Base-by-base conservation (phyloP, 2,113 vertebrate species). In the Amia ocellicauda region DNA sequence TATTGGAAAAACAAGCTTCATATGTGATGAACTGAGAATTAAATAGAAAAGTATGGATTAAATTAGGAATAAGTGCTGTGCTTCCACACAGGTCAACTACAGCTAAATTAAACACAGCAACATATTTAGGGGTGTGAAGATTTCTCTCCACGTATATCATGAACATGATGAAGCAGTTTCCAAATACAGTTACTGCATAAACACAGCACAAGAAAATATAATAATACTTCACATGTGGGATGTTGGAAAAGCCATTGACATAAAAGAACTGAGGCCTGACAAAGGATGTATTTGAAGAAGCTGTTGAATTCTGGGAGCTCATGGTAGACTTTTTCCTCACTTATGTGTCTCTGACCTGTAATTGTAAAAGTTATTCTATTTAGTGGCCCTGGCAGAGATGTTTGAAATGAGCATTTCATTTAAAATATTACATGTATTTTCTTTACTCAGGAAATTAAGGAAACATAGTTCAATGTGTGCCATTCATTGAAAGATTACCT, bases 101-200 rank as follows among this genome's bases (percentile, higher is more conserved):
- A 23, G 55, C 24, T 36, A 57, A 28, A 23, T 57, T 19, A 57
- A 19, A 22, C 4, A 57, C 55, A 57, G 29, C 55, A 8, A 57
- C 22, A 57, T 4, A 58, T 58, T 58, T 58, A 11, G 55, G 55
- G 23, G n/a, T 58, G 17, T 58, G 24, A 28, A 58, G 55, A 4
- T 22, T 58, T 36, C 24, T 10, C 16, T 3, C 55, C n/a, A 58
- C 11, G 23, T 11, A 28, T 27, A 58, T 58, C 1, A 58, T n/a
- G 16, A 36, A 27, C n/a, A 58, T 58, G 14, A 58, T 23, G 23
- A 58, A 28, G 7, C 7, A 16, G 3, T 58, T 58, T 22, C n/a
- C 55, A 10, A 58, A 58, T n/a, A 58, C 17, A 19, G 55, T 28
- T 19, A 58, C 8, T 14, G 23, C 23, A 36, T 58, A 58, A 9